Evolutionary conservation across 2,888 invertebrate genomes (phyloP), one percentile per base, ranked within the genome.

Genomic region (Selenia dentaria): DNA sequence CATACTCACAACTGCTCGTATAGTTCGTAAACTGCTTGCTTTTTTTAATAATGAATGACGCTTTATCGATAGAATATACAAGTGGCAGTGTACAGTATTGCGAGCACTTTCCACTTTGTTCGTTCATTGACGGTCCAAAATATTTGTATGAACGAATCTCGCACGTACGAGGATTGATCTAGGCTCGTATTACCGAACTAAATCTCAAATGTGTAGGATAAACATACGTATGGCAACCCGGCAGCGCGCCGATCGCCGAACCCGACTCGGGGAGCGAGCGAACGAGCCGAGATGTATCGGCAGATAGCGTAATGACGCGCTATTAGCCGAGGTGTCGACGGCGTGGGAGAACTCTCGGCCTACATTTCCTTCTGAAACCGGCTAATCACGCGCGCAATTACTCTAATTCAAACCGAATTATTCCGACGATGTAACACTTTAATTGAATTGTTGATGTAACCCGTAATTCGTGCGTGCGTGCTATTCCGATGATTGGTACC

Each of bases 371-470:
- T 66, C 65, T 59, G 60, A 67, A 71, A 71, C 72, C 65, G 62
- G 62, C 79, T 82, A 83, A 86, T 85, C 81, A 82, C 78, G 73
- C 76, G 71, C 70, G 73, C 86, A 83, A 85, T 88, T 86, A 87
- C 84, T 86, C 84, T 83, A 84, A 87, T 87, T 85, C 83, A 73
- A 75, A 67, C 73, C 62, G 76, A 83, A 85, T 85, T 82, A 82
- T 79, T 75, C 70, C 72, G 70, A 62, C 70, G 58, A 79, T 74
- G 82, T 79, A 84, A 81, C 81, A 78, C 74, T 81, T 82, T 84
- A 87, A 85, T 86, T 87, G 83, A 83, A 85, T 81, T 80, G 83
- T 79, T 80, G 79, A 74, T 81, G 83, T 79, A 59, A 69, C 59
- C 57, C 52, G 49, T 62, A 63, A 71, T 69, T 65, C 64, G 64